phyloP scores from a whole-genome alignment of 2,113 vertebrate species.

The Sphaerodactylus townsendi region DNA sequence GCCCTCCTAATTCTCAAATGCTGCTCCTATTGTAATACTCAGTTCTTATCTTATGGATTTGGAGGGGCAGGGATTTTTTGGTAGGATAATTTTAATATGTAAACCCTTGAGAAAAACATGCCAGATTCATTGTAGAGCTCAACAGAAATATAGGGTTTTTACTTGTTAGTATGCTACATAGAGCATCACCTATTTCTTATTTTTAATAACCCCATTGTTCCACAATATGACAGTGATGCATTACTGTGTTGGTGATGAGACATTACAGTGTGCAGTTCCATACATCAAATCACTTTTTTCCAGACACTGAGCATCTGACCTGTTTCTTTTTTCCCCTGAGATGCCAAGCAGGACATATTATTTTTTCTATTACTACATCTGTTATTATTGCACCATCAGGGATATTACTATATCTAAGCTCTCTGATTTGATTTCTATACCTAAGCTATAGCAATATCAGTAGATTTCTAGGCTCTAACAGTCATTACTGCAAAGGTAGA shows the following conservation, averaged over 20 bases:
- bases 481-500: background rate
- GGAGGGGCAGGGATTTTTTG: background rate
- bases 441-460: background rate
- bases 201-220: slow-evolving; percentile 35
- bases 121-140: background rate
- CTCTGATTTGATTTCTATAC: background rate
- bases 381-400: background rate
- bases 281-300: slow-evolving; percentile 34
- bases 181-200: slow-evolving; percentile 32
- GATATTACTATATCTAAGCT: background rate
- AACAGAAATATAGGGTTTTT: slow-evolving; percentile 24
- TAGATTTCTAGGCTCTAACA: background rate
- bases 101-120: background rate
- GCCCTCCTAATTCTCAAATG: too few species aligned
- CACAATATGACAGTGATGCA: slow-evolving; percentile 37
- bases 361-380: slow-evolving; percentile 10
- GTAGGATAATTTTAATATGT: background rate
- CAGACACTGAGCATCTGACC: slow-evolving; percentile 37
- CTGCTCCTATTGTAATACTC: too few species aligned
- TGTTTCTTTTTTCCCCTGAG: slow-evolving; percentile 10
- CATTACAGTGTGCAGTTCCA: background rate
- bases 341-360: slow-evolving; percentile 6
- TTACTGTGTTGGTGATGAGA: background rate
- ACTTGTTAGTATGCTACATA: slow-evolving; percentile 31
- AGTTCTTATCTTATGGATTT: too few species aligned